Percentiles rank a stretch among this genome's conserved stretches.
phyloP scores from a whole-genome alignment of 2,888 invertebrate species.

The Thera obeliscata region DNA sequence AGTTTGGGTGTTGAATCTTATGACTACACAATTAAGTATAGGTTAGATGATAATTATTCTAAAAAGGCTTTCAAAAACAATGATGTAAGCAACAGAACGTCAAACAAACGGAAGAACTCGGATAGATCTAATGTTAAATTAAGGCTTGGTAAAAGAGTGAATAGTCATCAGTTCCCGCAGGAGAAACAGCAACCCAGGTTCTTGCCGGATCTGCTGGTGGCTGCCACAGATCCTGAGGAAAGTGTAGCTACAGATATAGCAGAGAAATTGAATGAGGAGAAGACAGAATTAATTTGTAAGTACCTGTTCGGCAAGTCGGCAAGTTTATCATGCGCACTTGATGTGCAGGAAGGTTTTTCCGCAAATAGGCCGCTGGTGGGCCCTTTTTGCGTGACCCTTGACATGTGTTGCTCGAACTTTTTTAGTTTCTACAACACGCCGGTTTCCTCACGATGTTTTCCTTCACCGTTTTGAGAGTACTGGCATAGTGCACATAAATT shows the following conservation, averaged over 20 bases:
- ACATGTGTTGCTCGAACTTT: too few relatives aligned
- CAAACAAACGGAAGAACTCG: constrained; percentile 84
- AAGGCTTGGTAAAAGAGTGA: constrained; percentile 81
- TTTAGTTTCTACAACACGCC: too few relatives aligned
- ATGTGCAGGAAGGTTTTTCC: too few relatives aligned
- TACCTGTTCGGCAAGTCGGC: neutral
- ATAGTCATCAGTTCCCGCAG: constrained; percentile 69
- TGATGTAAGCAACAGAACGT: constrained; percentile 55
- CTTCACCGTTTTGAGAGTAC: too few relatives aligned
- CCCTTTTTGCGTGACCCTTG: too few relatives aligned
- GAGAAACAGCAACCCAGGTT: constrained; percentile 82
- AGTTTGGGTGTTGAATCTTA: constrained; percentile 91
- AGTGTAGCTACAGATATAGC: constrained; percentile 89
- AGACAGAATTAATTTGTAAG: constrained; percentile 89
- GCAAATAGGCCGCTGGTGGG: too few relatives aligned
- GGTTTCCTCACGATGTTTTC: too few relatives aligned
- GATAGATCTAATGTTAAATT: constrained; percentile 85
- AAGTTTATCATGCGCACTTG: too few relatives aligned
- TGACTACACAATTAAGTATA: constrained; percentile 87
- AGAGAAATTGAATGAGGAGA: constrained; percentile 89
- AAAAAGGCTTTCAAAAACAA: constrained; percentile 68
- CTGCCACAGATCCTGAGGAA: constrained; percentile 78
- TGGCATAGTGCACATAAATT: too few relatives aligned
- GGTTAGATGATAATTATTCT: constrained; percentile 81
- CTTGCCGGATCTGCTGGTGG: constrained; percentile 85